These are phyloP conservation scores for Porites cylindrica DNA, from an alignment of 92 coral and sea anemone species.

Conservation along the genomic window DNA sequence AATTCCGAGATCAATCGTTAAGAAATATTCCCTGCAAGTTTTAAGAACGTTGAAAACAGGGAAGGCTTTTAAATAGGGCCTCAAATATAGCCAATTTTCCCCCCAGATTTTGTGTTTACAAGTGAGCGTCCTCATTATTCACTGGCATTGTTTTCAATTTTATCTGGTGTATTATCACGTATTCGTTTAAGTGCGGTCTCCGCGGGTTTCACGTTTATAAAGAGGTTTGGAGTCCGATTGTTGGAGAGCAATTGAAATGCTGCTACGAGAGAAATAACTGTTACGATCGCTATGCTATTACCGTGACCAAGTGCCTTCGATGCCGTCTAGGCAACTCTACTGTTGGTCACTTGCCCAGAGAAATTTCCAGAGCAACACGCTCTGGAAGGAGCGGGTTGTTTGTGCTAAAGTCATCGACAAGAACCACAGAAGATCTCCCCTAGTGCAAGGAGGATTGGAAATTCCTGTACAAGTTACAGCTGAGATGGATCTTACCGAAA, in stretches of 20 bases:
- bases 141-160: no score
- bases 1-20: no score
- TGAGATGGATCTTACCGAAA: conserved; percentile 42
- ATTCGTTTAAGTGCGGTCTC: conserved; percentile 57
- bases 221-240: conserved; percentile 49
- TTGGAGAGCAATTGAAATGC: conserved; percentile 52
- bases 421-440: conserved; percentile 50
- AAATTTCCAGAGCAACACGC: conserved; percentile 46
- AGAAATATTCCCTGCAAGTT: no score
- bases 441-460: conserved; percentile 51
- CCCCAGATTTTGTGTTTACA: no score
- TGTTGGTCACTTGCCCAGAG: conserved; percentile 71
- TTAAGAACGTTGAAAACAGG: no score
- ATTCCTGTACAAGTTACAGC: conserved; percentile 39
- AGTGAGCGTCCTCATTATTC: no score
- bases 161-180: neutral
- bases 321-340: conserved; percentile 48
- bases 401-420: conserved; percentile 27
- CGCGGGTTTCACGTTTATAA: conserved; percentile 61
- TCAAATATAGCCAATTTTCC: no score
- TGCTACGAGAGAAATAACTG: conserved; percentile 30
- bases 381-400: conserved; percentile 27
- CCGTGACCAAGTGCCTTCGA: conserved; percentile 50
- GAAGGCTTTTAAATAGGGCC: no score
- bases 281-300: conserved; percentile 56